Evolutionary conservation across 2,113 vertebrate genomes (phyloP).

Genomic region (Pollachius pollachius): DNA sequence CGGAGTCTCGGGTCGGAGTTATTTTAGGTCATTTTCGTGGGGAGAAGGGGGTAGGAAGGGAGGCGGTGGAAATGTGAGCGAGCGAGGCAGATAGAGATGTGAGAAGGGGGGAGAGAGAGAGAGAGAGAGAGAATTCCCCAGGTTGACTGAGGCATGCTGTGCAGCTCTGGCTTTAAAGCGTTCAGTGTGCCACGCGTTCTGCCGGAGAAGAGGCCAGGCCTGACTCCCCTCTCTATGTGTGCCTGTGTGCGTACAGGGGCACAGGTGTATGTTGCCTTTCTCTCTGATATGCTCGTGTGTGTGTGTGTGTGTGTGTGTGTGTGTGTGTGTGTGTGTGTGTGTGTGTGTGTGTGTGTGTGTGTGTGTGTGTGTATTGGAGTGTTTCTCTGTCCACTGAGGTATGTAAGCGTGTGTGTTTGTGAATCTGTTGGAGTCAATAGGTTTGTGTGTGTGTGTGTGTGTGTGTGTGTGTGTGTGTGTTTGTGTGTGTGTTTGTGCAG

Average conservation of each 20-base stretch:
- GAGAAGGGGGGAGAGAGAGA: constrained; percentile 35
- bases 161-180: constrained; percentile 53
- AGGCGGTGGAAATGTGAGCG: constrained; percentile 9
- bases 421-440: not conserved
- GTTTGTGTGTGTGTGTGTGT: constrained; percentile 10
- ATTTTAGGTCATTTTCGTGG: constrained; percentile 48
- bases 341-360: constrained; percentile 4
- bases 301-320: constrained; percentile 1
- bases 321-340: constrained; percentile 3
- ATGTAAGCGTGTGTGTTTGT: not conserved
- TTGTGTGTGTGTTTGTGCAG: constrained; percentile 21
- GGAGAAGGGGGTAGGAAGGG: constrained; percentile 23
- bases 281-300: not conserved
- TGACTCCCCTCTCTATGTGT: constrained; percentile 7
- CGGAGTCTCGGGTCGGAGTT: constrained; percentile 36
- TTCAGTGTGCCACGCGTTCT: constrained; percentile 50
- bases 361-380: not conserved
- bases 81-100: constrained; percentile 29
- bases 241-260: not conserved
- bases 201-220: constrained; percentile 45
- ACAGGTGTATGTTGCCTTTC: not conserved
- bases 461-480: constrained; percentile 10
- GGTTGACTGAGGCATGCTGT: constrained; percentile 38
- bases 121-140: constrained; percentile 56
- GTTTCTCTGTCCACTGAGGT: not conserved